Conservation (phyloP, 2,113 vertebrate species). For the Psilopsiagon aurifrons region DNA sequence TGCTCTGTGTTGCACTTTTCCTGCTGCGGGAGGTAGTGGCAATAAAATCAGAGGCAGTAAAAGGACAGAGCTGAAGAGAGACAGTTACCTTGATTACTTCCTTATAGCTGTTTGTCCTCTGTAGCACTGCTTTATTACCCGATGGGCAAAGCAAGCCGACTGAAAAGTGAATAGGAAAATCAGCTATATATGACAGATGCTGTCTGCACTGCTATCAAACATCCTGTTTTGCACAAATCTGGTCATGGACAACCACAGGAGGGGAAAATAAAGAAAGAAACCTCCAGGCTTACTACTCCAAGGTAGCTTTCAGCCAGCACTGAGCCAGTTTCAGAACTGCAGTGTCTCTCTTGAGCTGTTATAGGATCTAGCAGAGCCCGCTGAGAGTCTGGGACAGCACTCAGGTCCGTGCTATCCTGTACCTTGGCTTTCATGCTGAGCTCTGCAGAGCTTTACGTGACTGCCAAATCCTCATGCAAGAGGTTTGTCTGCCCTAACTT, state of each 20-base stretch:
- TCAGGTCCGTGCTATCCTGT: accelerated
- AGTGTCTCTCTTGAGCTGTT: background rate
- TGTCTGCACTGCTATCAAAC: background rate
- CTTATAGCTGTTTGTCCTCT: background rate
- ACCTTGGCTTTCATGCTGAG: background rate
- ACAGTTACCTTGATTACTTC: background rate
- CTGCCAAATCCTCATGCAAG: background rate
- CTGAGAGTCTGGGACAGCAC: background rate
- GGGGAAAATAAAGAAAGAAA: background rate
- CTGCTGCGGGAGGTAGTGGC: background rate
- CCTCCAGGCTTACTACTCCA: background rate
- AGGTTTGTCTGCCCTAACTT: background rate
- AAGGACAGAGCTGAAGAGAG: background rate
- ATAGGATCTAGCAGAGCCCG: background rate
- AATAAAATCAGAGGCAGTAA: conserved; percentile 13
- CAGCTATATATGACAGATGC: background rate
- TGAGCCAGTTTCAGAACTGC: background rate
- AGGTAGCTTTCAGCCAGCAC: background rate
- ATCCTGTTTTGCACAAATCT: background rate
- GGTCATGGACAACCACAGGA: background rate
- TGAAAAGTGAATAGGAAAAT: background rate
- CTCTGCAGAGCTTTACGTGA: background rate
- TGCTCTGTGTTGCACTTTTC: background rate
- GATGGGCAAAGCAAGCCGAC: background rate
- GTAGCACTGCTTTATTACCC: background rate